phyloP scores from a whole-genome alignment of 2,113 vertebrate genomes.

The Sinocyclocheilus maitianheensis region DNA sequence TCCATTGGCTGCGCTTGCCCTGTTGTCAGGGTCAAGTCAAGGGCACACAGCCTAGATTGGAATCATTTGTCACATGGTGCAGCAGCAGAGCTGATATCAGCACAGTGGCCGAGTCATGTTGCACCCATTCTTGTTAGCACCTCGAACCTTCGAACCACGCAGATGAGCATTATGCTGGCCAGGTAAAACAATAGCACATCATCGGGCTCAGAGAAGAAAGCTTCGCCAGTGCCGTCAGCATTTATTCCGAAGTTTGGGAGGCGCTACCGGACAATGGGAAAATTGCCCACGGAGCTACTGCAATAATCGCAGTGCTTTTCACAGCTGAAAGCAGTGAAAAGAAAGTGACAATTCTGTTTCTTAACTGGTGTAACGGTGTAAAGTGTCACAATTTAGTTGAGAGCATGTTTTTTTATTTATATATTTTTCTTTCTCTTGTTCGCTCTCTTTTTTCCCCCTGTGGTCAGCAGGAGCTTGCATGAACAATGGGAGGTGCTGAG shows the following conservation, averaged over 20 bases:
- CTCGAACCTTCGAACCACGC: constrained; percentile 87
- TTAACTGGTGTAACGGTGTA: constrained; percentile 90
- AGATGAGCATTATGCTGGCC: constrained; percentile 74
- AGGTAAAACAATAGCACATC: constrained; percentile 19
- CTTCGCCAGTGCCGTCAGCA: constrained; percentile 74
- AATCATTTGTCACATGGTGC: constrained; percentile 99
- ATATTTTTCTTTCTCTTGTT: constrained; percentile 54
- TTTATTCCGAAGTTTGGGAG: constrained; percentile 82
- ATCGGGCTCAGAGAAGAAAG: constrained; percentile 50
- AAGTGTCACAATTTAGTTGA: constrained; percentile 92
- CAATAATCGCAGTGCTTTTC: constrained; percentile 89
- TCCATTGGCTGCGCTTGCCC: constrained; percentile 97
- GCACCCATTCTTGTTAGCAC: constrained; percentile 85
- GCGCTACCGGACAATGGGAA: constrained; percentile 79
- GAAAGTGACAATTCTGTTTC: constrained; percentile 82
- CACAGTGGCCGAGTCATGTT: constrained; percentile 83
- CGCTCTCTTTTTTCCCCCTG: constrained; percentile 67
- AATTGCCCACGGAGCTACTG: constrained; percentile 82
- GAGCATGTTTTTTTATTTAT: constrained; percentile 65
- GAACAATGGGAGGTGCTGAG: constrained; percentile 99
- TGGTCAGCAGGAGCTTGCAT: constrained; percentile 98
- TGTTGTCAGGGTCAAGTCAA: constrained; percentile 99
- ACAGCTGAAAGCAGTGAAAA: constrained; percentile 75
- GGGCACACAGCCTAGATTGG: constrained; percentile 98
- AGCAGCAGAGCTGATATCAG: constrained; percentile 93